phyloP scores from a whole-genome alignment of 2,888 invertebrate genomes.

The Chaetogeoica ovagalla region DNA sequence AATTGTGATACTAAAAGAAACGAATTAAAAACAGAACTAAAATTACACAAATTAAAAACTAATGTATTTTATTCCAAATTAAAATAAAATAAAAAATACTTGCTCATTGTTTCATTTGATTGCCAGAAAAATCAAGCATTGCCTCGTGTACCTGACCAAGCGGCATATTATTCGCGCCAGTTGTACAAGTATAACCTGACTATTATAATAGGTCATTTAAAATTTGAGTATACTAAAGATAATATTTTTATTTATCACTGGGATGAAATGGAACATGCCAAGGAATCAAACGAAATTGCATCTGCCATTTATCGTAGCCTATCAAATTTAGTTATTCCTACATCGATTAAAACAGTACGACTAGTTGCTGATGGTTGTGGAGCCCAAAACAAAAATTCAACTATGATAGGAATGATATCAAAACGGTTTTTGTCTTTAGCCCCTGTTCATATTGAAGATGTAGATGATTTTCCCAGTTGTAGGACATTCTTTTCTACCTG shows the following conservation, averaged over 20 bases:
- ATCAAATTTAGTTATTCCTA: conserved; percentile 38
- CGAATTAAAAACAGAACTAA: conserved; percentile 18
- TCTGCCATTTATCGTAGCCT: conserved; percentile 57
- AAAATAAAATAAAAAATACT: conserved; percentile 53
- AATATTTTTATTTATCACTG: conserved; percentile 57
- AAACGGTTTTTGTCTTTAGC: not conserved
- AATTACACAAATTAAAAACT: conserved; percentile 55
- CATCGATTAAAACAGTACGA: conserved; percentile 22
- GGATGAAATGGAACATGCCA: conserved; percentile 57
- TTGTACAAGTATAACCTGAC: conserved; percentile 59
- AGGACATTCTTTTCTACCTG: conserved; percentile 5
- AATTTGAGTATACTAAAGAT: conserved; percentile 55
- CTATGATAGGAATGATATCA: conserved; percentile 55
- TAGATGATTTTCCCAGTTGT: conserved; percentile 14
- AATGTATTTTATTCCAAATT: conserved; percentile 56
- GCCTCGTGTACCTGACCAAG: conserved; percentile 58
- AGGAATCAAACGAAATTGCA: conserved; percentile 58
- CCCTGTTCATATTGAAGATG: conserved; percentile 13
- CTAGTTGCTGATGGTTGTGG: conserved; percentile 47
- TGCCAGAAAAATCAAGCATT: conserved; percentile 58
- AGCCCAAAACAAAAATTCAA: conserved; percentile 58
- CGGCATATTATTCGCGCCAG: conserved; percentile 58
- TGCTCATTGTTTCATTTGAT: conserved; percentile 57
- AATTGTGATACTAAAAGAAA: not conserved
- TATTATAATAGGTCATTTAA: conserved; percentile 58